phyloP scores from a whole-genome alignment of 2,888 invertebrate genomes.

The Stictocephala bisonia region DNA sequence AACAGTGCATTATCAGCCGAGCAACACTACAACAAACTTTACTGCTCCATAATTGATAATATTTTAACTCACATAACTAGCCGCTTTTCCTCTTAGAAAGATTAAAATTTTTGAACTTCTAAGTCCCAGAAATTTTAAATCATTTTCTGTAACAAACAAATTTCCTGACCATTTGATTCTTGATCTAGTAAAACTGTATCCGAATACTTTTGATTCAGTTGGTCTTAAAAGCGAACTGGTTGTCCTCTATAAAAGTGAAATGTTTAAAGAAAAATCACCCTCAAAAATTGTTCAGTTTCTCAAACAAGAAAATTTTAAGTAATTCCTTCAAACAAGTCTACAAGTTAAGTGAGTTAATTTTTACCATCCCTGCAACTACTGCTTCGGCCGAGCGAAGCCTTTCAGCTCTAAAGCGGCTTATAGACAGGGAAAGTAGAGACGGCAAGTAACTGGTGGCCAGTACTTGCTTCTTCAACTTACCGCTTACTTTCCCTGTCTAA shows the following conservation, averaged over 20 bases:
- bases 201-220: background rate
- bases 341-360: background rate
- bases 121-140: conserved; percentile 11
- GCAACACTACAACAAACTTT: background rate
- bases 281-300: conserved; percentile 2
- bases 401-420: conserved; percentile 2
- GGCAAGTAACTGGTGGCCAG: too few relatives aligned
- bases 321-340: background rate
- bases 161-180: background rate
- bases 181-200: conserved; percentile 6
- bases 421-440: too few relatives aligned
- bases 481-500: too few relatives aligned
- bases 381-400: conserved; percentile 15
- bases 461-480: too few relatives aligned
- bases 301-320: conserved; percentile 12
- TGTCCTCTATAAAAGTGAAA: background rate
- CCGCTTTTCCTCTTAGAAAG: conserved; percentile 1
- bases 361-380: background rate
- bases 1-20: background rate
- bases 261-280: conserved; percentile 2
- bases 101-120: background rate
- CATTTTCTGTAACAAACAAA: conserved; percentile 17
- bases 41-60: conserved; percentile 10
- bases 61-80: background rate
- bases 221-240: background rate